Conservation (phyloP, 2,797 vertebrate species). For the Bothrops alternatus region DNA sequence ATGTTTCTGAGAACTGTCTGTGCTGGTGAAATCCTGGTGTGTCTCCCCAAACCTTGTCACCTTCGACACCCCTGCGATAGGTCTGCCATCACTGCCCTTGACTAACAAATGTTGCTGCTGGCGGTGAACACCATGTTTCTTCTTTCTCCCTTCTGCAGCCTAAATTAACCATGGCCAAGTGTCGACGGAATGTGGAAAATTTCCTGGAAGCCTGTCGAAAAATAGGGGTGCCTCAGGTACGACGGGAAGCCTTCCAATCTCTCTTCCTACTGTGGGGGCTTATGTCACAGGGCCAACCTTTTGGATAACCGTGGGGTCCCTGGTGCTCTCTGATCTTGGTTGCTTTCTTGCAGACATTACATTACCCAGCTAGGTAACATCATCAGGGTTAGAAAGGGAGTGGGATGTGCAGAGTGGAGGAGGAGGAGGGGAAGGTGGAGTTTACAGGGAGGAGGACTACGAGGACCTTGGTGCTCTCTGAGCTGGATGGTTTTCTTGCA, state of each 20-base stretch:
- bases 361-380: not conserved
- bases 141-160: constrained; percentile 75
- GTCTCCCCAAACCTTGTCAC: not conserved
- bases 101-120: not conserved
- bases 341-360: not conserved
- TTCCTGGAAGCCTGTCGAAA: constrained; percentile 95
- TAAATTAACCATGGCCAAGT: constrained; percentile 98
- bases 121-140: not conserved
- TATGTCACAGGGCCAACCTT: constrained; percentile 15
- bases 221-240: constrained; percentile 98
- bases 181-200: constrained; percentile 95
- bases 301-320: not conserved
- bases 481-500: not conserved
- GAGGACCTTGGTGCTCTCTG: not conserved
- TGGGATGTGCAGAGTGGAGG: not conserved
- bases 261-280: not conserved
- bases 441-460: not conserved
- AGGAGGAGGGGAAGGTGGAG: not conserved
- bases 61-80: not conserved
- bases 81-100: not conserved
- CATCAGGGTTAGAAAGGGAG: not conserved
- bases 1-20: too few species aligned
- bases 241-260: not conserved
- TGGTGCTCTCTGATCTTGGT: not conserved
- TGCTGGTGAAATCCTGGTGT: too few species aligned